Conservation (phyloP, 2,797 vertebrate genomes). For the Tokudaia muenninki region DNA sequence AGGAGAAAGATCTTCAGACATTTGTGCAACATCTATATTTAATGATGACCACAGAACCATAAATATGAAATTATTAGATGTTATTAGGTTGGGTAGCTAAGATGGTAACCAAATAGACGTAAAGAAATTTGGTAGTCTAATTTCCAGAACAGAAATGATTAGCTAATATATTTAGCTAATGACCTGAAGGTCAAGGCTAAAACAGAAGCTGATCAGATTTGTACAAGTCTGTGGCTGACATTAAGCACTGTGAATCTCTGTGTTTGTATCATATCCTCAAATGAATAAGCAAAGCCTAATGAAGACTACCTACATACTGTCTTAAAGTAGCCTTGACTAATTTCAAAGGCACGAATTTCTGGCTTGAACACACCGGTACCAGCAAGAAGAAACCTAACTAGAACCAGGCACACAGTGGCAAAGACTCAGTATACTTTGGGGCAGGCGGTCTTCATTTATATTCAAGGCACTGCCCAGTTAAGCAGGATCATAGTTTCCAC, state of each 20-base stretch:
- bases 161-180: neutral
- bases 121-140: neutral
- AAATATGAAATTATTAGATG: neutral
- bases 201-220: neutral
- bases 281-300: neutral
- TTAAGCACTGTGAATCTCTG: neutral
- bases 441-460: neutral
- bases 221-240: neutral
- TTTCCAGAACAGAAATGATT: neutral
- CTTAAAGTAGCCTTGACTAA: neutral
- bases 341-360: neutral
- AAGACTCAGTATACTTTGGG: neutral
- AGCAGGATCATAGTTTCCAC: neutral
- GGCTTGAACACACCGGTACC: neutral
- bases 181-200: neutral
- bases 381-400: neutral
- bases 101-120: neutral
- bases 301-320: neutral
- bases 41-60: neutral
- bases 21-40: neutral
- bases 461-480: neutral
- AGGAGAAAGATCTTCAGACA: constrained; percentile 42
- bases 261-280: neutral
- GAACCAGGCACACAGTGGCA: neutral
- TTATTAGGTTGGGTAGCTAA: neutral